Conservation (phyloP, 2,888 invertebrate genomes). For the Antitype chi region DNA sequence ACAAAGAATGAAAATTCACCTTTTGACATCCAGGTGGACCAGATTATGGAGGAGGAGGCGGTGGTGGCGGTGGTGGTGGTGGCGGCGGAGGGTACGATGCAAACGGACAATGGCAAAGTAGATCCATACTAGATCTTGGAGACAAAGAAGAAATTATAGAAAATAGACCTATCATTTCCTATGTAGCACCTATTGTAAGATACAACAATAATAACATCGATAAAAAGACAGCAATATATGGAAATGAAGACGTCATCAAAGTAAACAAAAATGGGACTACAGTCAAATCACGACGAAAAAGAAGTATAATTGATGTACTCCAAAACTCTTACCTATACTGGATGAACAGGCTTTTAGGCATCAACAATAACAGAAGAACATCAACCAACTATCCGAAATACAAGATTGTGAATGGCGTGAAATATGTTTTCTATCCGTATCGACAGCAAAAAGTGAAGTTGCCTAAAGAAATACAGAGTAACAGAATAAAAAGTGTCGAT, state of each 20-base stretch:
- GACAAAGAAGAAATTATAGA: constrained; percentile 63
- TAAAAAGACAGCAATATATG: constrained; percentile 42
- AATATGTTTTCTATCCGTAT: constrained; percentile 82
- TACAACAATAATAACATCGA: constrained; percentile 67
- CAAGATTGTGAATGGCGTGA: constrained; percentile 82
- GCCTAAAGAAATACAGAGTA: constrained; percentile 73
- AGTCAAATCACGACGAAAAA: constrained; percentile 76
- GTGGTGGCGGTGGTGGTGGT: constrained; percentile 77
- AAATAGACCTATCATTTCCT: constrained; percentile 73
- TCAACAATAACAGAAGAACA: constrained; percentile 73
- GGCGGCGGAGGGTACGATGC: constrained; percentile 86
- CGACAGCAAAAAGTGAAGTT: constrained; percentile 75
- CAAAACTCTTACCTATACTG: constrained; percentile 84
- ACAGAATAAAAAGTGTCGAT: constrained; percentile 66
- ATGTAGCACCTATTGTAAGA: constrained; percentile 73
- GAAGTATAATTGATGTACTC: constrained; percentile 80
- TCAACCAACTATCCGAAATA: constrained; percentile 75
- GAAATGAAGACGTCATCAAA: constrained; percentile 13
- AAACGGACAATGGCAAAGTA: constrained; percentile 88
- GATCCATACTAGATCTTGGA: constrained; percentile 77
- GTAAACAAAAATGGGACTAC: constrained; percentile 28
- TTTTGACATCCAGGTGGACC: constrained; percentile 81
- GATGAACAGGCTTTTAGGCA: constrained; percentile 79
- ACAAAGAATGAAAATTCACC: constrained; percentile 68
- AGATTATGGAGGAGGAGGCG: constrained; percentile 78